Evolutionary conservation across 2,113 vertebrate species (phyloP).

Genomic region (Eretmochelys imbricata): DNA sequence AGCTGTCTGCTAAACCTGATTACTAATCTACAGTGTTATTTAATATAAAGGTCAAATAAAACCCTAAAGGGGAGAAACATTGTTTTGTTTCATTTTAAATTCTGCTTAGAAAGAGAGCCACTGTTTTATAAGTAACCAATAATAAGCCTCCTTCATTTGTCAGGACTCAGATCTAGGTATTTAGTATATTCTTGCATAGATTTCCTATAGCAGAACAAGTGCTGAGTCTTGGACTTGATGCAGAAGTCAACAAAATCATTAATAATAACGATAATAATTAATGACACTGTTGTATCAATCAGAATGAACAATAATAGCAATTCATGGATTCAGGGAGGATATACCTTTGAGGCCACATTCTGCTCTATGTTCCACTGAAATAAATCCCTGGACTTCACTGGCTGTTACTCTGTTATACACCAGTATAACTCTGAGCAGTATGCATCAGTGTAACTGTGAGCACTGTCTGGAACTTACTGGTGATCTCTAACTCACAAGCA

Average conservation of each 20-base stretch:
- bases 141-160: constrained; percentile 43
- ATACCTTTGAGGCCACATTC: not conserved
- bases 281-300: not conserved
- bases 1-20: constrained; percentile 48
- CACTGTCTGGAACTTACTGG: not conserved
- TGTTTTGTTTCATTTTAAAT: constrained; percentile 35
- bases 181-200: not conserved
- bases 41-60: constrained; percentile 59
- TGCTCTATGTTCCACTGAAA: not conserved
- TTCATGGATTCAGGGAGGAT: not conserved
- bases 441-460: not conserved
- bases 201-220: constrained; percentile 30
- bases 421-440: not conserved
- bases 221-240: constrained; percentile 16
- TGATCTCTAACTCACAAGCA: not conserved
- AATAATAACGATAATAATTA: not conserved
- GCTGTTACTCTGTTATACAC: not conserved
- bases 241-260: not conserved
- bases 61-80: constrained; percentile 40
- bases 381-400: not conserved
- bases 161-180: constrained; percentile 9
- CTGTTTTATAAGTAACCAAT: constrained; percentile 19
- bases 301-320: not conserved
- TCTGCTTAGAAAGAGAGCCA: constrained; percentile 13
- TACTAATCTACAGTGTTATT: constrained; percentile 29